These are phyloP conservation scores for Okamejei kenojei DNA, from an alignment of 2,797 vertebrate genomes.

Conservation along the genomic window DNA sequence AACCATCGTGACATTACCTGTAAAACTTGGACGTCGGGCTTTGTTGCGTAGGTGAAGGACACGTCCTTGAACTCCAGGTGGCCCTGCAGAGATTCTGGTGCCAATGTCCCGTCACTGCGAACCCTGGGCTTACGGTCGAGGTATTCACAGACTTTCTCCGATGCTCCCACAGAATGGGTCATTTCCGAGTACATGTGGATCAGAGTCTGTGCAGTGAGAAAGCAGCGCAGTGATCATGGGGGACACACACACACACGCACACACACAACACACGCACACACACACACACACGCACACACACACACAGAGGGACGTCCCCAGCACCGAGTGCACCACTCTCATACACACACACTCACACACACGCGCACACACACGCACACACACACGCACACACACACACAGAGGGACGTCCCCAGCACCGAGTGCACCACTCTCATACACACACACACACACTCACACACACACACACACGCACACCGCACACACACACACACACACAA, in stretches of 20 bases:
- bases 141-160: slow-evolving; percentile 70
- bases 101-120: slow-evolving; percentile 51
- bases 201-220: slow-evolving; percentile 10
- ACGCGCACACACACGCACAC: too few relatives aligned
- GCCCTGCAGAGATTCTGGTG: slow-evolving; percentile 57
- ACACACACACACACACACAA: too few relatives aligned
- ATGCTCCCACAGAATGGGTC: slow-evolving; percentile 69
- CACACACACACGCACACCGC: too few relatives aligned
- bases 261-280: neutral
- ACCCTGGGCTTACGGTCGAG: slow-evolving; percentile 60
- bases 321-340: too few relatives aligned
- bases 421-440: too few relatives aligned
- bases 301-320: neutral
- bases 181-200: slow-evolving; percentile 58
- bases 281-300: too few relatives aligned
- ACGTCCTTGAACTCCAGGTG: slow-evolving; percentile 54
- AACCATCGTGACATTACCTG: slow-evolving; percentile 52
- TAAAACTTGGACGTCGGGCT: slow-evolving; percentile 53
- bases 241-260: neutral
- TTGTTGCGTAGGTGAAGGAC: slow-evolving; percentile 65
- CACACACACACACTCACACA: too few relatives aligned
- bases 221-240: neutral
- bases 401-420: too few relatives aligned
- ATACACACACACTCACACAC: too few relatives aligned
- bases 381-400: too few relatives aligned